phyloP scores from a whole-genome alignment of 2,888 invertebrate genomes.

The Ectobius pallidus region DNA sequence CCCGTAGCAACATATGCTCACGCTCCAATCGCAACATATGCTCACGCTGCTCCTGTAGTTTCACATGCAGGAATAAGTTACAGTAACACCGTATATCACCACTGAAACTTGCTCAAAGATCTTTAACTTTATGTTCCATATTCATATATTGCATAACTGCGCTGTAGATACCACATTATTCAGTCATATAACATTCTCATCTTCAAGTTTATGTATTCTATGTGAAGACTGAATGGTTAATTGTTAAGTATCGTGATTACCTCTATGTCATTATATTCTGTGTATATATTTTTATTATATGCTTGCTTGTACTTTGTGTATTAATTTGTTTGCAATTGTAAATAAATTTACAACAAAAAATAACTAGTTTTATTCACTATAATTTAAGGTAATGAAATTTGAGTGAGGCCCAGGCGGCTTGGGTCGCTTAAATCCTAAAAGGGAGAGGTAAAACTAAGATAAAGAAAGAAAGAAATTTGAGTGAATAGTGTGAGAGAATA shows the following conservation, averaged over 20 bases:
- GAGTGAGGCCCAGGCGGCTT: no score
- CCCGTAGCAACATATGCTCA: background rate
- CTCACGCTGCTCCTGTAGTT: no score
- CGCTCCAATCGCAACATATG: background rate
- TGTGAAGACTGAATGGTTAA: background rate
- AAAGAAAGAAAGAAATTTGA: background rate
- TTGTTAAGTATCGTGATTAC: background rate
- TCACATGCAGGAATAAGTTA: background rate
- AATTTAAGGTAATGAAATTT: background rate
- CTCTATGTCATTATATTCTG: background rate
- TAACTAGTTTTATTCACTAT: no score
- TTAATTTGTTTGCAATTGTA: background rate
- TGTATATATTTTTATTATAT: background rate
- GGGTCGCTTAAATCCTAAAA: no score
- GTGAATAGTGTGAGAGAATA: no score
- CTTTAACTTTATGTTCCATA: no score
- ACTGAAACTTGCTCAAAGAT: background rate
- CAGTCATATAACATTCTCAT: background rate
- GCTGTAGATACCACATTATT: background rate
- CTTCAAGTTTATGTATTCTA: background rate
- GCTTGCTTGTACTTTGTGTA: background rate
- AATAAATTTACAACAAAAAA: background rate
- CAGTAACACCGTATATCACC: background rate
- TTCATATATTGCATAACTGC: background rate
- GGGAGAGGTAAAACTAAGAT: no score